Base-by-base conservation (phyloP, 2,888 invertebrate genomes). In the Leucophora obtusa region DNA sequence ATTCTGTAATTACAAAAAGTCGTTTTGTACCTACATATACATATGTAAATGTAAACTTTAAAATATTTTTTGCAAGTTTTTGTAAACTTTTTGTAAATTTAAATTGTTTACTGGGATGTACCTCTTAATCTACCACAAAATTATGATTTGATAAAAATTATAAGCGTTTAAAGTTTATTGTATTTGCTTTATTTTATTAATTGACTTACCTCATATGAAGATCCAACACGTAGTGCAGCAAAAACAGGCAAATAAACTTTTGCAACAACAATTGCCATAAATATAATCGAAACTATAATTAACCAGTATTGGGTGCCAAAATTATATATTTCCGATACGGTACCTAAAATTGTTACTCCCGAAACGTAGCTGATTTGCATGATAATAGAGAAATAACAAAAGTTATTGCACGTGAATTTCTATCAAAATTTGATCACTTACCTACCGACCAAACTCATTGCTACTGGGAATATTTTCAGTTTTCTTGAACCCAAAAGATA, bases 401-500 rank as follows among this genome's bases (percentile, higher is more conserved):
- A 58, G 28, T 54, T 62, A 56, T 28, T 35, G 33, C 5, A 35
- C n/a, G 1, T 28, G 8, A 65, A 38, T n/a, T 17, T 66, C 11
- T 4, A 15, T 15, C 17, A 33, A 33, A 53, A 28, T 58, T 17
- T 28, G 35, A 28, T 65, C 35, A 63, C 82, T 84, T 68, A 95
- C 96, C 95, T 95, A 71, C 96, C 96, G 86, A 97, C 93, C 43
- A 97, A 92, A 9, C 96, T 96, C 92, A 96, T 94, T 24, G 96
- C 94, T 15, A 97, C 96, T 0, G 97, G 97, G 87, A 96, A 94
- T 0, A 94, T 93, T 77, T 93, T 92, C 92, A 96, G 92, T 75
- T 93, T 92, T 85, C 93, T 92, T 74, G 94, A 95, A 38, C 96
- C 96, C 80, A 96, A 92, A 66, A 97, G 91, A 88, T 96, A 96